Evolutionary conservation across 2,113 vertebrate genomes (phyloP).

Genomic region (Procapra przewalskii): DNA sequence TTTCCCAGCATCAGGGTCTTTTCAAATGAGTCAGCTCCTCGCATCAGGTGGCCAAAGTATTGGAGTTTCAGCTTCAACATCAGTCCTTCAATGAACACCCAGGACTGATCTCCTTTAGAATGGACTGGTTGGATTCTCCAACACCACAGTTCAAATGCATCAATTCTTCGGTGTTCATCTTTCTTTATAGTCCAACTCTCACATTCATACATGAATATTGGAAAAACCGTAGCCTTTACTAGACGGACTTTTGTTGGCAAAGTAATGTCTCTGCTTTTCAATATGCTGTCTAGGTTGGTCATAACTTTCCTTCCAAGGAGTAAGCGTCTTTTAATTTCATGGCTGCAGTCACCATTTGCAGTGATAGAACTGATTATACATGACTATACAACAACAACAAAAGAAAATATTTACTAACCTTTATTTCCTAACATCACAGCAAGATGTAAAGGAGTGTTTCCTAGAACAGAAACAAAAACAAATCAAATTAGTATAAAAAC

Average conservation of each 20-base stretch:
- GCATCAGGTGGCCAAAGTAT: too few relatives aligned
- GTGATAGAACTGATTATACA: background rate
- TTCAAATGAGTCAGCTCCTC: too few relatives aligned
- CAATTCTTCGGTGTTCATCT: background rate
- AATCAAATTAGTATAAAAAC: slow-evolving; percentile 56
- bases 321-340: background rate
- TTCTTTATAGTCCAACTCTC: background rate
- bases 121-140: background rate
- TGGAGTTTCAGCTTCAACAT: too few relatives aligned
- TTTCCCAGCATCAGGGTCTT: too few relatives aligned
- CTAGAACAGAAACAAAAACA: slow-evolving; percentile 79
- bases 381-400: background rate
- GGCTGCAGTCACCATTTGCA: background rate
- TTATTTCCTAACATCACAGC: slow-evolving; percentile 99
- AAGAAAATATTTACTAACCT: slow-evolving; percentile 85
- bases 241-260: background rate
- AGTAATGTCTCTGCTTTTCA: background rate
- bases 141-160: background rate
- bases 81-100: too few relatives aligned
- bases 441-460: slow-evolving; percentile 98
- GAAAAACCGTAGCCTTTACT: background rate
- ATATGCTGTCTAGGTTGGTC: background rate
- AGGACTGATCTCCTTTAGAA: background rate
- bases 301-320: background rate
- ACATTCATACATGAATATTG: background rate